phyloP scores from a whole-genome alignment of 2,797 vertebrate species.

The Acipenser ruthenus region DNA sequence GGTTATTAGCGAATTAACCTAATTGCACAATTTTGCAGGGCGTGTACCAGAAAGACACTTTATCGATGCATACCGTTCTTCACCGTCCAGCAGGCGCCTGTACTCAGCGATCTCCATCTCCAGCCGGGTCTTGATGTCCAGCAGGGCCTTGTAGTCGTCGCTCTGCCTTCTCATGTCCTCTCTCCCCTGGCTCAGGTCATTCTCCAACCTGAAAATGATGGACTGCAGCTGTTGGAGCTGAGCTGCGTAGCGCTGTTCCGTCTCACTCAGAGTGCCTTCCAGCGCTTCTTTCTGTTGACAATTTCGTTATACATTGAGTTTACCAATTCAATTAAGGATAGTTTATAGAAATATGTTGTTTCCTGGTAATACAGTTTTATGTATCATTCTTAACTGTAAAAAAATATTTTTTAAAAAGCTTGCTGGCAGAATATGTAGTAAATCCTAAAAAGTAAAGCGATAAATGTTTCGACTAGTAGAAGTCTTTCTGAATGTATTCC shows the following conservation, averaged over 20 bases:
- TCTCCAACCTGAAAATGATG: conserved; percentile 5
- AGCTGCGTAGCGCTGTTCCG: conserved; percentile 1
- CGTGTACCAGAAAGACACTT: too few species aligned
- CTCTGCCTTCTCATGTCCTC: conserved; percentile 2
- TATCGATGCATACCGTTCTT: rapidly evolving
- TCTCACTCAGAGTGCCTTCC: conserved; percentile 13
- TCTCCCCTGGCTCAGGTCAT: neutral
- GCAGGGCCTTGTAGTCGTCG: neutral
- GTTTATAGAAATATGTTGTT: neutral
- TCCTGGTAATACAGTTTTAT: neutral
- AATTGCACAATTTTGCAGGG: too few species aligned
- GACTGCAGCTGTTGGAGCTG: conserved; percentile 2
- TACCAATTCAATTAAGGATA: neutral
- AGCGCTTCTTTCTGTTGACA: conserved; percentile 11
- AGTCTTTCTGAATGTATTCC: too few species aligned
- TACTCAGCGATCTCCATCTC: conserved; percentile 13
- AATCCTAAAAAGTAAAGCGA: too few species aligned
- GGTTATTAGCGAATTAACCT: too few species aligned
- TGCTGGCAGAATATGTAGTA: too few species aligned
- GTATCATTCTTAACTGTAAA: too few species aligned
- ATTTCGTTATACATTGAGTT: neutral
- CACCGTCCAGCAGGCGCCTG: conserved; percentile 9
- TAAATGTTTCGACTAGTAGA: too few species aligned
- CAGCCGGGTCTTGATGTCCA: conserved; percentile 9
- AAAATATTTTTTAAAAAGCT: too few species aligned